Evolutionary conservation across 2,888 invertebrate genomes (phyloP).

Genomic region (Caenorhabditis plicata): DNA sequence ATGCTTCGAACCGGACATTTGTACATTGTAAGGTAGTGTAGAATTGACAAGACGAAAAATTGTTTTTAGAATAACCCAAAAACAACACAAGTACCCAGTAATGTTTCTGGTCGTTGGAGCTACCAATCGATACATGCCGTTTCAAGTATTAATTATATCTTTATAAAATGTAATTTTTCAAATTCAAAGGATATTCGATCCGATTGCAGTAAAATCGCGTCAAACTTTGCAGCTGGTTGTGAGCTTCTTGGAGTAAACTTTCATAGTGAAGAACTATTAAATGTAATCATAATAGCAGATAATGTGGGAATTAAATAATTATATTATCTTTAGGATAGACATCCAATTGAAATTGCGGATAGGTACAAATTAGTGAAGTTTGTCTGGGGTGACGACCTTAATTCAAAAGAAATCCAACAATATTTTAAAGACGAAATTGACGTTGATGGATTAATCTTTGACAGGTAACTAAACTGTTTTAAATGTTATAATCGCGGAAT

Average conservation of each 20-base stretch:
- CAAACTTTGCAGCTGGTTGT: conserved; percentile 58
- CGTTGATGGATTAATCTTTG: conserved; percentile 92
- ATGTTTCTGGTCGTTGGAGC: conserved; percentile 86
- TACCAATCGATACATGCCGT: conserved; percentile 72
- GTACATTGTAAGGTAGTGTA: conserved; percentile 73
- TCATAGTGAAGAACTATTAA: conserved; percentile 82
- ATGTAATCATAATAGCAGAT: conserved; percentile 75
- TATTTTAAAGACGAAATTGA: conserved; percentile 83
- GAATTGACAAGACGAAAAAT: neutral
- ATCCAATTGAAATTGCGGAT: conserved; percentile 38
- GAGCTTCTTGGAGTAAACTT: conserved; percentile 77
- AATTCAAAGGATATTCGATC: conserved; percentile 39
- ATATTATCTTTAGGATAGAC: conserved; percentile 29
- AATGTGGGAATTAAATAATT: conserved; percentile 48
- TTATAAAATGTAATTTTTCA: neutral
- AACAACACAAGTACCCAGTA: conserved; percentile 95
- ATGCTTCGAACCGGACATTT: conserved; percentile 93
- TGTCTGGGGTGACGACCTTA: conserved; percentile 96
- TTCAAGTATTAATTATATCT: conserved; percentile 20
- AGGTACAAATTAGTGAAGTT: conserved; percentile 72
- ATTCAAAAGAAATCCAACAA: conserved; percentile 77
- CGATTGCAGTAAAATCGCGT: conserved; percentile 51
- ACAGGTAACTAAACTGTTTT: conserved; percentile 71
- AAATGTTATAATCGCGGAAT: neutral
- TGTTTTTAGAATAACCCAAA: conserved; percentile 75